Conservation (phyloP, 2,113 vertebrate genomes). For the Phodopus roborovskii region DNA sequence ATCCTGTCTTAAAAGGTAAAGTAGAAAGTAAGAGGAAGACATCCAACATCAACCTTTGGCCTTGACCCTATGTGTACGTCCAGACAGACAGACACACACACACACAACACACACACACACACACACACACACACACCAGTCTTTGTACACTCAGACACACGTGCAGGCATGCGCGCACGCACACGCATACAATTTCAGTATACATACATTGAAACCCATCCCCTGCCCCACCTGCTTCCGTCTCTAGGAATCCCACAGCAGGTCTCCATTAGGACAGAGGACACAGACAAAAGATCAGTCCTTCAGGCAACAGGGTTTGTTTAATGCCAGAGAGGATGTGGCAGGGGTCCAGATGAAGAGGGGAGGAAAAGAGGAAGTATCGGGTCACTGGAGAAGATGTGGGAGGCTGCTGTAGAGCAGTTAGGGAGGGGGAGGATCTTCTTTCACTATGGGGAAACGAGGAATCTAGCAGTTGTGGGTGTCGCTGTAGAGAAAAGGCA, state of each 20-base stretch:
- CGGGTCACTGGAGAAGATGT: not conserved
- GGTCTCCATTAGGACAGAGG: not conserved
- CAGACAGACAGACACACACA: no score
- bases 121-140: no score
- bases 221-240: not conserved
- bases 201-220: not conserved
- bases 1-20: not conserved
- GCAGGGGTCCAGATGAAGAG: not conserved
- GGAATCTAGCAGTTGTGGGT: not conserved
- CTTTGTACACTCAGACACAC: not conserved
- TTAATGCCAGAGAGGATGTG: not conserved
- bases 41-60: not conserved
- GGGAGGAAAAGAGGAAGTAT: not conserved
- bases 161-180: not conserved
- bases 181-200: not conserved
- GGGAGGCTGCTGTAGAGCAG: no score
- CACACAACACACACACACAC: not conserved
- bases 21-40: not conserved
- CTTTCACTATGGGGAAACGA: not conserved
- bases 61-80: not conserved
- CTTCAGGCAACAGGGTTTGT: not conserved
- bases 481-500: not conserved
- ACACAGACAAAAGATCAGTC: not conserved
- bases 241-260: not conserved
- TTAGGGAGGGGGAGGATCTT: not conserved